These are phyloP conservation scores for Sisor rabdophorus DNA, from an alignment of 2,113 vertebrate species.

Conservation along the genomic window DNA sequence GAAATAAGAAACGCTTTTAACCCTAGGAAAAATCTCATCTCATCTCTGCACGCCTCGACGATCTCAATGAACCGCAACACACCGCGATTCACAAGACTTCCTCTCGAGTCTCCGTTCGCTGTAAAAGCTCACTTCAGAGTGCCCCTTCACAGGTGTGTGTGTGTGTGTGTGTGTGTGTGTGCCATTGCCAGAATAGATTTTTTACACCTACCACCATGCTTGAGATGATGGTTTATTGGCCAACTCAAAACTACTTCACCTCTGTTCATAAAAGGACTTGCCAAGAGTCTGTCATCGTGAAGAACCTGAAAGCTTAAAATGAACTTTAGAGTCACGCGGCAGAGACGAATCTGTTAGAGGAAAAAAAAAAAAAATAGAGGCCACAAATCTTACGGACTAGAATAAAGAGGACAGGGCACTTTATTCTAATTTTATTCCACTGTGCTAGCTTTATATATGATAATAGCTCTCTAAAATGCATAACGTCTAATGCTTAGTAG, in stretches of 20 bases:
- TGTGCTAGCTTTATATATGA: slow-evolving; percentile 43
- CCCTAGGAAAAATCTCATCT: background rate
- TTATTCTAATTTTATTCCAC: slow-evolving; percentile 22
- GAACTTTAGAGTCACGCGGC: slow-evolving; percentile 38
- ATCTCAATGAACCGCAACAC: slow-evolving; percentile 43
- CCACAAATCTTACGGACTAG: slow-evolving; percentile 41
- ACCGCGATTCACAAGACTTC: slow-evolving; percentile 31
- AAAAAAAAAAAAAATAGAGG: slow-evolving; percentile 12
- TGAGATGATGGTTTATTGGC: slow-evolving; percentile 44
- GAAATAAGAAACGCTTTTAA: background rate
- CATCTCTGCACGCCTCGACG: slow-evolving; percentile 24
- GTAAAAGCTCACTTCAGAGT: slow-evolving; percentile 13
- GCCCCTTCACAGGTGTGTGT: slow-evolving; percentile 37
- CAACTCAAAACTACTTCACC: slow-evolving; percentile 40
- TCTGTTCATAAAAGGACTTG: slow-evolving; percentile 45
- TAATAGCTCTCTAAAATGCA: slow-evolving; percentile 23
- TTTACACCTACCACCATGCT: slow-evolving; percentile 25
- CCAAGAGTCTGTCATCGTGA: slow-evolving; percentile 50
- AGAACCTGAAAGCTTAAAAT: slow-evolving; percentile 46
- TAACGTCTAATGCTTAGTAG: slow-evolving; percentile 7
- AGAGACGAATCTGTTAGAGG: slow-evolving; percentile 34
- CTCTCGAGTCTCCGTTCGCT: slow-evolving; percentile 2
- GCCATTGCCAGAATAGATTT: slow-evolving; percentile 4
- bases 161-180: too few relatives aligned
- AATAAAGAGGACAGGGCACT: slow-evolving; percentile 32